Percentiles rank a stretch among this genome's conserved stretches.
phyloP scores from a whole-genome alignment of 2,797 vertebrate species.

The Ispidina picta region DNA sequence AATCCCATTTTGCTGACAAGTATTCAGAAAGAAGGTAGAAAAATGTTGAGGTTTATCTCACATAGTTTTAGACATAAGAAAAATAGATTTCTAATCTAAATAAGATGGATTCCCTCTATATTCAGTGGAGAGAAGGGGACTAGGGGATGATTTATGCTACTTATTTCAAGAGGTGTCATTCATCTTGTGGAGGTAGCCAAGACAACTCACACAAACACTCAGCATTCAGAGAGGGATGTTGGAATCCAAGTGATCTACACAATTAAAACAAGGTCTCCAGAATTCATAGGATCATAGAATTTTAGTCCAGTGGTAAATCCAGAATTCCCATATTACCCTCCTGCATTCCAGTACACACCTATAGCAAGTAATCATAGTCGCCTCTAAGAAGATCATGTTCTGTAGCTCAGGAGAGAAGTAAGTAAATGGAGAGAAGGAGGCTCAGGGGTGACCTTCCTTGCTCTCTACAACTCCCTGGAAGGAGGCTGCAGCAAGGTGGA shows the following conservation, averaged over 20 bases:
- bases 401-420: not conserved
- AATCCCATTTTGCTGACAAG: not conserved
- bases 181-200: not conserved
- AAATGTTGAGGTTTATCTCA: not conserved
- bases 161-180: conserved; percentile 7
- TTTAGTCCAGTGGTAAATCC: not conserved
- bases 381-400: not conserved
- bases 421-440: not conserved
- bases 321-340: not conserved
- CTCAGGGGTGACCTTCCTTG: not conserved
- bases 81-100: conserved; percentile 40
- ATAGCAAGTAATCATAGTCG: not conserved
- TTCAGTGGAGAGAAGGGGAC: not conserved
- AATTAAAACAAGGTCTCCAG: not conserved
- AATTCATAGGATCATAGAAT: too few species aligned
- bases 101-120: not conserved
- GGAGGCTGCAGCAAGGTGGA: not conserved
- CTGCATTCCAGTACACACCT: not conserved
- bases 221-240: not conserved
- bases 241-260: not conserved
- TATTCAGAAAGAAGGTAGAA: not conserved
- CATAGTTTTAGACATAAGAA: not conserved
- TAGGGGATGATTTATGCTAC: conserved; percentile 6
- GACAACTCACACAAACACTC: not conserved
- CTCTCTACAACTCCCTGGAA: not conserved